Evolutionary conservation across 2,888 invertebrate genomes (phyloP).

Genomic region (Argyresthia goedartella): DNA sequence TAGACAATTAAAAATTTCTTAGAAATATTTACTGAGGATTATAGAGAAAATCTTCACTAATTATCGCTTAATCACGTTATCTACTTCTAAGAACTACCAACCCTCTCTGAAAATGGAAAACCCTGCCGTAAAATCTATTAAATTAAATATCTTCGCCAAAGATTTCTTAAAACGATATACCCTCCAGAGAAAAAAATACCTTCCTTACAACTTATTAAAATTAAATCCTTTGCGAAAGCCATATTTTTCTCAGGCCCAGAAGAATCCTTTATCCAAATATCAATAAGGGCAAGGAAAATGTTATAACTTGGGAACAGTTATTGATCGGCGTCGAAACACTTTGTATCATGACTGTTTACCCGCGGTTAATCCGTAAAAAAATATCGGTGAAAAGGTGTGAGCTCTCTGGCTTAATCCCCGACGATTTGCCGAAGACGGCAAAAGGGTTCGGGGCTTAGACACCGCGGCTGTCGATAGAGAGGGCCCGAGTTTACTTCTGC

Average conservation of each 20-base stretch:
- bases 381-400: slow-evolving; percentile 61
- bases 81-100: too few relatives aligned
- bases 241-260: slow-evolving; percentile 20
- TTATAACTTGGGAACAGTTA: slow-evolving; percentile 34
- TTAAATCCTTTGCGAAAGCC: slow-evolving; percentile 2
- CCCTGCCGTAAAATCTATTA: too few relatives aligned
- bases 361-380: slow-evolving; percentile 52
- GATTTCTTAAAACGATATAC: not conserved
- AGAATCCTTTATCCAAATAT: slow-evolving; percentile 29
- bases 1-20: too few relatives aligned
- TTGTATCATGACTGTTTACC: slow-evolving; percentile 49
- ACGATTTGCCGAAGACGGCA: slow-evolving; percentile 65
- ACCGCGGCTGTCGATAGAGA: slow-evolving; percentile 21
- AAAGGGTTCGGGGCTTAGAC: slow-evolving; percentile 41
- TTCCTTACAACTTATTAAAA: not conserved
- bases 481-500: slow-evolving; percentile 35
- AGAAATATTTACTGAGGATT: too few relatives aligned
- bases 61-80: too few relatives aligned
- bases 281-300: slow-evolving; percentile 30
- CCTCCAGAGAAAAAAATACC: not conserved
- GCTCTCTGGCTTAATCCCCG: slow-evolving; percentile 57
- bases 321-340: slow-evolving; percentile 42
- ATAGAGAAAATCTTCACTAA: too few relatives aligned
- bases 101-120: too few relatives aligned
- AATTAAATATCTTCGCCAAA: too few relatives aligned